Conservation (phyloP, 2,113 vertebrate genomes). For the Henicopernis longicauda region DNA sequence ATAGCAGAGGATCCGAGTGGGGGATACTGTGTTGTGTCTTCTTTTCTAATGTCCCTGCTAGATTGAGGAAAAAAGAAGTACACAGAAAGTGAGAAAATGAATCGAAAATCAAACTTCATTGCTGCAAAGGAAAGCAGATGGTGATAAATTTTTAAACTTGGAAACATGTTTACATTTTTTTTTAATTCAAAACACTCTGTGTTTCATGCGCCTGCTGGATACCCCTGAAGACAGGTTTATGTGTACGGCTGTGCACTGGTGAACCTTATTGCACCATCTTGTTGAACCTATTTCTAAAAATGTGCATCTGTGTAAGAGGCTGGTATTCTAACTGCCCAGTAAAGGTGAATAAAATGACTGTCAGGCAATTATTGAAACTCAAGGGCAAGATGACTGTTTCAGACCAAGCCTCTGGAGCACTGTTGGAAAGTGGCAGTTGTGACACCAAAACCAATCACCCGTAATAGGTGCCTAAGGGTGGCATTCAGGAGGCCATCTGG, state of each 20-base stretch:
- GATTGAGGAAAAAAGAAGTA: not conserved
- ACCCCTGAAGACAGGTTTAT: not conserved
- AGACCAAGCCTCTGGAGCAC: not conserved
- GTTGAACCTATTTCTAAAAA: slow-evolving; percentile 3
- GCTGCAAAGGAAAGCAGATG: not conserved
- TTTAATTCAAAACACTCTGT: not conserved
- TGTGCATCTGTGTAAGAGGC: not conserved
- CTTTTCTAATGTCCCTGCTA: not conserved
- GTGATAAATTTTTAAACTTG: not conserved
- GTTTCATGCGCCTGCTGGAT: not conserved
- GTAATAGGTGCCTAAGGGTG: not conserved
- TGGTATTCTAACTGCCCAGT: not conserved
- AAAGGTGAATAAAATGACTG: not conserved
- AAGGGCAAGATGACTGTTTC: not conserved
- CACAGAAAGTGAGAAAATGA: not conserved
- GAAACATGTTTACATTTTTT: not conserved
- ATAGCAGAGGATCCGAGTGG: not conserved
- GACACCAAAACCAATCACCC: not conserved
- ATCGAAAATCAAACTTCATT: not conserved
- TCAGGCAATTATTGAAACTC: not conserved
- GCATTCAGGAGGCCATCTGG: not conserved
- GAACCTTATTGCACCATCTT: not conserved
- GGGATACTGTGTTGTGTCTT: not conserved
- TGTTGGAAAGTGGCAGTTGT: not conserved
- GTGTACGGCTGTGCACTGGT: rapidly evolving